Percentiles rank a stretch among this genome's conserved stretches.
Conservation (phyloP, 2,888 invertebrate genomes). For the Timema podura region DNA sequence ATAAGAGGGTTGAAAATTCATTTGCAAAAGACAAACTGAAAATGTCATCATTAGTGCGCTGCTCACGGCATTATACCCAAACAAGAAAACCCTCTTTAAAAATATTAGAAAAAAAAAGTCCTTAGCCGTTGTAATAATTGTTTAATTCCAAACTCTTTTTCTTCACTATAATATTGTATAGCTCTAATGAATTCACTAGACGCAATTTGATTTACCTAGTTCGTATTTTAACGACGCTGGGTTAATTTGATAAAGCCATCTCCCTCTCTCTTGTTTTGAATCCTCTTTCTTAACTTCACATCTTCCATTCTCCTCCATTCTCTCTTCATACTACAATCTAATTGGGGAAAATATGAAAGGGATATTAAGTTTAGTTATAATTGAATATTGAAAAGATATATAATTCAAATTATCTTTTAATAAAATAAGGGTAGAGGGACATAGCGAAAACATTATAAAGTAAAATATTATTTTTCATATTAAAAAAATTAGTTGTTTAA, state of each 20-base stretch:
- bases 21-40: too few species aligned
- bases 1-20: too few species aligned
- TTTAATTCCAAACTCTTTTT: constrained; percentile 9
- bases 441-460: too few species aligned
- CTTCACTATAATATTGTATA: constrained; percentile 17
- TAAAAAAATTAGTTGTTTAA: too few species aligned
- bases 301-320: not conserved
- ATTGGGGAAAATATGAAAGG: constrained; percentile 28
- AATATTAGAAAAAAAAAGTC: too few species aligned
- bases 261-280: constrained; percentile 10
- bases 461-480: too few species aligned
- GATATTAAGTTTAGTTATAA: constrained; percentile 28
- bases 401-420: constrained; percentile 18
- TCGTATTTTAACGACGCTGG: constrained; percentile 26
- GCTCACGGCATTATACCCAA: too few species aligned
- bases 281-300: not conserved
- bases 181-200: constrained; percentile 26
- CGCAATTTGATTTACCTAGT: constrained; percentile 26
- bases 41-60: too few species aligned
- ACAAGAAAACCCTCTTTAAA: too few species aligned
- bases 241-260: constrained; percentile 26
- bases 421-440: too few species aligned
- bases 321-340: constrained; percentile 17
- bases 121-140: not conserved
- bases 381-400: constrained; percentile 27